phyloP scores from a whole-genome alignment of 2,797 vertebrate species.

The Coccyzus lansbergi region DNA sequence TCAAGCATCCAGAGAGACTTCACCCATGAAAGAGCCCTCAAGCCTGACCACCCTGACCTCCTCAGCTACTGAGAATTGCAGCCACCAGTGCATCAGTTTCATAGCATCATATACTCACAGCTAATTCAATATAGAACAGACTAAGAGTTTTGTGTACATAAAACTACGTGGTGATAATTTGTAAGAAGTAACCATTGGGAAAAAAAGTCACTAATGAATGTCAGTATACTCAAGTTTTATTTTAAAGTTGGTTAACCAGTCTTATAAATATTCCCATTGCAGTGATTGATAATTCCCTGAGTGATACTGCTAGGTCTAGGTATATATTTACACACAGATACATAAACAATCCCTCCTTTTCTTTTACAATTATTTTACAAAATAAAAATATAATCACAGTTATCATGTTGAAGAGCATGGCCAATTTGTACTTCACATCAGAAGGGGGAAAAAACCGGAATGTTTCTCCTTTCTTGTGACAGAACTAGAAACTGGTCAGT shows the following conservation, averaged over 20 bases:
- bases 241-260: neutral
- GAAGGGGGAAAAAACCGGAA: neutral
- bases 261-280: neutral
- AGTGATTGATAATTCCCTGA: neutral
- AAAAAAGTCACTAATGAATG: neutral
- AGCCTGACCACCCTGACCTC: neutral
- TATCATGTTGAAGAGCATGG: rapidly evolving
- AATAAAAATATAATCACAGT: rapidly evolving
- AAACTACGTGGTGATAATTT: neutral
- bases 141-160: neutral
- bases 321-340: neutral
- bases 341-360: neutral
- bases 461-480: neutral
- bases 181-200: neutral
- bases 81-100: neutral
- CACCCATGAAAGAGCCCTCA: neutral
- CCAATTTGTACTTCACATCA: neutral
- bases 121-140: neutral
- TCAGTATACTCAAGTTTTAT: neutral
- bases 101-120: neutral
- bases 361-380: neutral
- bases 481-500: neutral
- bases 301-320: neutral
- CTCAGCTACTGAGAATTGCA: neutral
- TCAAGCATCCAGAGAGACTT: neutral